phyloP scores from a whole-genome alignment of 37 sponge, comb jelly and placozoan genomes.

The Chondrosia reniformis region DNA sequence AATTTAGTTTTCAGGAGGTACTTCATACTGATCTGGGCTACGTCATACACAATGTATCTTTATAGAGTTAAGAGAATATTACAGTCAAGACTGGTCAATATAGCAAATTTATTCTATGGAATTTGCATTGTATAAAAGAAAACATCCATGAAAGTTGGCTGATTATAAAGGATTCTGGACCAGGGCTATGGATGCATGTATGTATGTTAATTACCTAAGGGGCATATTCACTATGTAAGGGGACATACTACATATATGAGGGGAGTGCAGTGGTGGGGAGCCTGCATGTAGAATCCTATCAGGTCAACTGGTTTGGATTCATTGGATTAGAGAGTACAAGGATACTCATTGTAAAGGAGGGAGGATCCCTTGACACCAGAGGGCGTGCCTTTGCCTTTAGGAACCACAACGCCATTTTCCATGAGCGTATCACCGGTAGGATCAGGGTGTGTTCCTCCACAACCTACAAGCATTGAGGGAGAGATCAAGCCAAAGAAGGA shows the following conservation, averaged over 20 bases:
- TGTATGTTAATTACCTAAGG: too few species aligned
- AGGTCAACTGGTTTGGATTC: too few species aligned
- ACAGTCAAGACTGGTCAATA: too few species aligned
- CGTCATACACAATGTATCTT: conserved; percentile 98
- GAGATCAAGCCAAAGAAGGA: background rate
- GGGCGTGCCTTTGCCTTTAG: conserved; percentile 56
- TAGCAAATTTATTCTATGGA: too few species aligned
- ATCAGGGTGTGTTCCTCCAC: conserved; percentile 78
- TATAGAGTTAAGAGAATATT: background rate
- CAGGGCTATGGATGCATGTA: too few species aligned
- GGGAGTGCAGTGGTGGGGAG: background rate
- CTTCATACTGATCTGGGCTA: conserved; percentile 87
- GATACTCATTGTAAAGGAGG: conserved; percentile 98
- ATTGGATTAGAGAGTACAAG: too few species aligned
- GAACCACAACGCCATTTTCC: conserved; percentile 64
- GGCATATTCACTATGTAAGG: too few species aligned
- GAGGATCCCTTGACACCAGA: conserved; percentile 41
- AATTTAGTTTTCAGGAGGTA: conserved; percentile 89
- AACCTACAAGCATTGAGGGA: background rate
- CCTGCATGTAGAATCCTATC: too few species aligned
- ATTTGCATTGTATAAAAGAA: too few species aligned
- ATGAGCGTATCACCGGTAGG: conserved; percentile 30
- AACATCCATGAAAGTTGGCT: too few species aligned
- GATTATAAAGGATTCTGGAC: too few species aligned
- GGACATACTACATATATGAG: too few species aligned